phyloP scores from a whole-genome alignment of 2,113 vertebrate species.

The Dermatemys mawii region DNA sequence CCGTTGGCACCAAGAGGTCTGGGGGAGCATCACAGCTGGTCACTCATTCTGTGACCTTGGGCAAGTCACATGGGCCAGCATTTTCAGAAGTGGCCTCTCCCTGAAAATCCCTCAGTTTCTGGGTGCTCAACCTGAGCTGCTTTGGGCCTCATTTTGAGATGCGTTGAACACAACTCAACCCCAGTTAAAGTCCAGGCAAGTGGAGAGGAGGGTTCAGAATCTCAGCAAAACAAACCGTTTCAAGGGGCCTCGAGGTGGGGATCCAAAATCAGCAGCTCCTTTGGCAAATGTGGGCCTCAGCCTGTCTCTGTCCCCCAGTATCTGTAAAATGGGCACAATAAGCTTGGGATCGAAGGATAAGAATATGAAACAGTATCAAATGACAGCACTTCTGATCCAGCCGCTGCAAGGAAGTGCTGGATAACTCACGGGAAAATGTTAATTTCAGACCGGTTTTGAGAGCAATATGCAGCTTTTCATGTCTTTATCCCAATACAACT shows the following conservation, averaged over 20 bases:
- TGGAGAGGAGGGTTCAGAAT: too few relatives aligned
- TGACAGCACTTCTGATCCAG: neutral
- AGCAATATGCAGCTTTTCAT: neutral
- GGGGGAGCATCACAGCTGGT: neutral
- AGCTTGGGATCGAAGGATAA: rapidly evolving
- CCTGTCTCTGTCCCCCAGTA: too few relatives aligned
- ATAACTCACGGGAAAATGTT: neutral
- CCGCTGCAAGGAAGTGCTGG: neutral
- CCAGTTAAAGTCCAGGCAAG: neutral
- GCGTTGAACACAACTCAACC: neutral
- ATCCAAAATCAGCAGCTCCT: too few relatives aligned
- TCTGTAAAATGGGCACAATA: rapidly evolving
- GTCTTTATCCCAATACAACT: neutral
- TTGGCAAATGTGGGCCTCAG: neutral
- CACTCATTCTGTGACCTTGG: neutral
- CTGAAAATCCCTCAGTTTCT: neutral
- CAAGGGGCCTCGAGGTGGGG: neutral
- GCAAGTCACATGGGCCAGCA: neutral
- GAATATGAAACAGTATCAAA: rapidly evolving
- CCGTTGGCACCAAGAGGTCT: neutral
- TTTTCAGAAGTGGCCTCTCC: neutral
- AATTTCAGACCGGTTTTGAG: neutral
- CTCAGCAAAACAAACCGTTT: neutral
- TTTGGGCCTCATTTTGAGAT: neutral
- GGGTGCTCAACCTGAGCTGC: neutral